A percentile compares a stretch with the other conserved stretches of the same genome.
Evolutionary conservation across 2,797 vertebrate genomes (phyloP).

Genomic region (Naso thynnoides): DNA sequence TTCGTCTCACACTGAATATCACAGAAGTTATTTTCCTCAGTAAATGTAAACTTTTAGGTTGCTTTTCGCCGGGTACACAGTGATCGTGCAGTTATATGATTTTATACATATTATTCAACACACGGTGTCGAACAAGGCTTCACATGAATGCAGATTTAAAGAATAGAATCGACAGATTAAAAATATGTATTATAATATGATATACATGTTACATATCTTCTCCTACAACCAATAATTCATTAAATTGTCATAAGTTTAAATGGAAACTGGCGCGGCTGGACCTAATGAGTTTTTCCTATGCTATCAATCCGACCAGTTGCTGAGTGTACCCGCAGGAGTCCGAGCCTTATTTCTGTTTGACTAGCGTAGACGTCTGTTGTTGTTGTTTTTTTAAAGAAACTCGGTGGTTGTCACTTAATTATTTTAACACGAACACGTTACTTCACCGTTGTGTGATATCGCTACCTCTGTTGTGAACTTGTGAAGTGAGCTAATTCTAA

Average conservation of each 20-base stretch:
- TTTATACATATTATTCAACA: no score
- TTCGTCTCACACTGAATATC: background rate
- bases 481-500: background rate
- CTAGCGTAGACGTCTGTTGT: rapidly evolving
- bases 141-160: constrained; percentile 47
- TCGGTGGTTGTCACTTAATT: background rate
- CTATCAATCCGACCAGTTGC: no score
- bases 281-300: background rate
- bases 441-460: background rate
- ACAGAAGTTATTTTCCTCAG: background rate
- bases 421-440: rapidly evolving
- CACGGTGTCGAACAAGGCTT: background rate
- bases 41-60: background rate
- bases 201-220: rapidly evolving
- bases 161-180: background rate
- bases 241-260: constrained; percentile 18
- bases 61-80: background rate
- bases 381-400: background rate
- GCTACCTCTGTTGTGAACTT: background rate
- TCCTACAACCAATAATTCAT: rapidly evolving
- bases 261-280: background rate
- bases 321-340: background rate
- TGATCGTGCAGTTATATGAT: no score
- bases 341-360: background rate
- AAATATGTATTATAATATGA: rapidly evolving